Evolutionary conservation across 2,888 invertebrate species (phyloP).

Genomic region (Eucera pruinosa): DNA sequence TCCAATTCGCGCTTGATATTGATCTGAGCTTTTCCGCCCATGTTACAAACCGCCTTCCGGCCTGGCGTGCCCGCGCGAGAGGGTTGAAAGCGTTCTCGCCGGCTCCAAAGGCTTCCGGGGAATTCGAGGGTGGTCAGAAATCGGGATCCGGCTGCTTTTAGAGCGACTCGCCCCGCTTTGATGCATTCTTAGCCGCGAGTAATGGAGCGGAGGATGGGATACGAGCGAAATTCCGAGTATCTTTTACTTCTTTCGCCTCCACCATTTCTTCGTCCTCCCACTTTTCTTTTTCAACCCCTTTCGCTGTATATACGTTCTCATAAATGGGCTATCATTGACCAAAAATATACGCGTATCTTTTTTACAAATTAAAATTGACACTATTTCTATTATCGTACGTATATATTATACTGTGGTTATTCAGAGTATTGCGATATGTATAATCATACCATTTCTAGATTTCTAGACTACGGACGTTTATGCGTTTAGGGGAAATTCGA

Average conservation of each 20-base stretch:
- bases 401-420: too few species aligned
- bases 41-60: conserved; percentile 67
- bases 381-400: too few species aligned
- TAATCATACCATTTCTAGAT: too few species aligned
- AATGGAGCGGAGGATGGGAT: conserved; percentile 3
- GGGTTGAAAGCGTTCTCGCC: conserved; percentile 25
- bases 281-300: too few species aligned
- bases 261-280: too few species aligned
- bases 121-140: conserved; percentile 27
- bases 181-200: conserved; percentile 26
- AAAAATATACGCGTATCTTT: too few species aligned
- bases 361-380: too few species aligned
- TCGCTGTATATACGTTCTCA: too few species aligned
- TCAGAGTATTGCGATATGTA: too few species aligned
- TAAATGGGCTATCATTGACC: too few species aligned
- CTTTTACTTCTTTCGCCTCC: neutral
- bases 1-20: conserved; percentile 82
- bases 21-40: conserved; percentile 80
- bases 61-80: conserved; percentile 38
- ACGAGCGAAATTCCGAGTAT: neutral
- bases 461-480: too few species aligned
- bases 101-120: conserved; percentile 8
- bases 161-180: conserved; percentile 16
- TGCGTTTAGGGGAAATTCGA: too few species aligned
- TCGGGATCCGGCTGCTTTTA: conserved; percentile 22